Conservation (phyloP, 2,888 invertebrate species). For the Eupeodes latifasciatus region DNA sequence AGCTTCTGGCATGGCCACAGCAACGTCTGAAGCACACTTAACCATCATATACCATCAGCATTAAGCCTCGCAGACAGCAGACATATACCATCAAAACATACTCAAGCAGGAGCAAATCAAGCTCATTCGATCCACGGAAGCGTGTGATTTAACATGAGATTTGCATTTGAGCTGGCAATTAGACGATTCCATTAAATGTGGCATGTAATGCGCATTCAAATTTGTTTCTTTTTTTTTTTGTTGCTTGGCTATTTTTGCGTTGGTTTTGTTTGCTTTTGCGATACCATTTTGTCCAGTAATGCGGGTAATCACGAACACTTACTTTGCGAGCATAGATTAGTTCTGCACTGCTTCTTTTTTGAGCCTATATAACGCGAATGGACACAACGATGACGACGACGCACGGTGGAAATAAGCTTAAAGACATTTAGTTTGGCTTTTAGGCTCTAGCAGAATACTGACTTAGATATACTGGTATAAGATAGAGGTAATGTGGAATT, state of each 20-base stretch:
- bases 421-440: background rate
- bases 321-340: slow-evolving; percentile 39
- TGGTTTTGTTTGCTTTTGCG: slow-evolving; percentile 46
- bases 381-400: background rate
- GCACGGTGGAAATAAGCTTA: background rate
- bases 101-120: slow-evolving; percentile 31
- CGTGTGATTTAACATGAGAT: slow-evolving; percentile 77
- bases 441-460: slow-evolving; percentile 25
- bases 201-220: slow-evolving; percentile 77
- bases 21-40: too few relatives aligned
- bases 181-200: slow-evolving; percentile 78
- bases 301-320: slow-evolving; percentile 76
- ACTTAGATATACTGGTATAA: slow-evolving; percentile 51
- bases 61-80: background rate
- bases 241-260: background rate
- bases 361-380: background rate
- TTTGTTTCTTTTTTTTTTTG: slow-evolving; percentile 48
- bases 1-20: background rate
- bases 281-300: slow-evolving; percentile 71
- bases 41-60: slow-evolving; percentile 25
- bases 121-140: slow-evolving; percentile 74
- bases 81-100: slow-evolving; percentile 35
- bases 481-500: background rate
- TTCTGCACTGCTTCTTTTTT: slow-evolving; percentile 41
- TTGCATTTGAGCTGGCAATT: slow-evolving; percentile 78